Evolutionary conservation across 2,797 vertebrate species (phyloP).

Genomic region (Acestrorhynchus altus): DNA sequence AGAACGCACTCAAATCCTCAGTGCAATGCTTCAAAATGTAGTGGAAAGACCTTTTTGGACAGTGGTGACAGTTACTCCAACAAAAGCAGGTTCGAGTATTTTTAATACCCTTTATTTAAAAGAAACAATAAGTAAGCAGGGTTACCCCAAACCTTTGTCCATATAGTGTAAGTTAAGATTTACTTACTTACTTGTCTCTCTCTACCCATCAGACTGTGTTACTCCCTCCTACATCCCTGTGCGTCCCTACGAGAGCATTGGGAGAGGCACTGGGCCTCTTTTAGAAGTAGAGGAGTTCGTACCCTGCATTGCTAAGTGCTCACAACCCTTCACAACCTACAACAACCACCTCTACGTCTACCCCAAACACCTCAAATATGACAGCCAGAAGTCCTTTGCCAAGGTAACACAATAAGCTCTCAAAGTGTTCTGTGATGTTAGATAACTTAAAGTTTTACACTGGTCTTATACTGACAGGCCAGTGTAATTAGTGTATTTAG

Average conservation of each 20-base stretch:
- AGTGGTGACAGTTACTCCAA: no score
- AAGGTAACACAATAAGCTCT: slow-evolving; percentile 78
- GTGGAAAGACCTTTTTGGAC: no score
- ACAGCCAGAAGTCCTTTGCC: slow-evolving; percentile 93
- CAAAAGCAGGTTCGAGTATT: no score
- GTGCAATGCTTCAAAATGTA: no score
- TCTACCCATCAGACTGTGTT: slow-evolving; percentile 84
- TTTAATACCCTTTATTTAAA: no score
- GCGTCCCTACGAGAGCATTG: slow-evolving; percentile 85
- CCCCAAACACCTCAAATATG: slow-evolving; percentile 93
- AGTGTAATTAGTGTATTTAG: not conserved
- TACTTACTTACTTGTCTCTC: not conserved
- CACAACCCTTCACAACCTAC: slow-evolving; percentile 94
- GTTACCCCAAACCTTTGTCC: no score
- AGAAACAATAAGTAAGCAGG: no score
- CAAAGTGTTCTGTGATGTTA: slow-evolving; percentile 2
- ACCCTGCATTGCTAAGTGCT: slow-evolving; percentile 91
- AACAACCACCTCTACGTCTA: slow-evolving; percentile 97
- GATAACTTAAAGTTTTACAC: slow-evolving; percentile 5
- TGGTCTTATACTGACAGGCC: slow-evolving; percentile 9
- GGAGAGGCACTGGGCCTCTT: slow-evolving; percentile 72
- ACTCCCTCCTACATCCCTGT: slow-evolving; percentile 96
- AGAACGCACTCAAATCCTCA: no score
- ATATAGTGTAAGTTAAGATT: not conserved
- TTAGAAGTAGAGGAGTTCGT: slow-evolving; percentile 97